These are phyloP conservation scores for Pseudomyrmex dendroicus DNA, from an alignment of 1,140 invertebrate genomes.

Conservation along the genomic window DNA sequence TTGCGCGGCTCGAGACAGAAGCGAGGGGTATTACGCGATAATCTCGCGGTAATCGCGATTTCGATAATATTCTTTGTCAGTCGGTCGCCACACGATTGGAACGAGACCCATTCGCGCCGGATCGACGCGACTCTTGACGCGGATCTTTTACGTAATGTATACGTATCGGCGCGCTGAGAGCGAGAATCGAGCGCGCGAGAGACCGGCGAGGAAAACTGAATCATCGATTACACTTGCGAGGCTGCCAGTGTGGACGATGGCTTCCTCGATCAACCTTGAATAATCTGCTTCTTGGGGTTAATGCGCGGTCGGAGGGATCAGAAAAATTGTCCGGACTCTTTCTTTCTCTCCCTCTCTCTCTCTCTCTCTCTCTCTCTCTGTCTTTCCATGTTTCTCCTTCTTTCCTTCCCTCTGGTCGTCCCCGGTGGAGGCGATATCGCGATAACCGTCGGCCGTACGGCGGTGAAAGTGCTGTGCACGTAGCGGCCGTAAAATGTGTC, in stretches of 20 bases:
- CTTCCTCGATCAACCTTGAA: conserved; percentile 71
- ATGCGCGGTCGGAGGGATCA: background rate
- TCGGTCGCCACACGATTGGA: conserved; percentile 45
- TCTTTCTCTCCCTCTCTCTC: background rate
- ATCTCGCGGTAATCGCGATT: conserved; percentile 1
- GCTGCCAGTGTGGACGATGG: conserved; percentile 65
- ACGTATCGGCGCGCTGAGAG: background rate
- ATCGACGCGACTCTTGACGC: background rate
- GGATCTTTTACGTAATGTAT: conserved; percentile 62
- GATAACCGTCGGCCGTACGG: too few relatives aligned
- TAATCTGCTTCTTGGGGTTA: conserved; percentile 58
- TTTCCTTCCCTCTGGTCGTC: too few relatives aligned
- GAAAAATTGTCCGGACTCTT: conserved; percentile 15
- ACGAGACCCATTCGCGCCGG: conserved; percentile 38
- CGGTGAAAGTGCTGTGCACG: too few relatives aligned
- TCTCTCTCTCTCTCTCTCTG: too few relatives aligned
- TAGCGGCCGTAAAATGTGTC: too few relatives aligned
- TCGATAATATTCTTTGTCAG: conserved; percentile 47
- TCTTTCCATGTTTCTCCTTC: too few relatives aligned
- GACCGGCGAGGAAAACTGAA: conserved; percentile 60
- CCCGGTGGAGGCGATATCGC: too few relatives aligned
- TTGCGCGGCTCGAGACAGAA: background rate
- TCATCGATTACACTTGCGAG: conserved; percentile 75
- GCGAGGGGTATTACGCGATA: conserved; percentile 1
- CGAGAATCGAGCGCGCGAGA: conserved; percentile 18